These are phyloP conservation scores for Squalus acanthias DNA, from an alignment of 2,797 vertebrate species.

Conservation along the genomic window DNA sequence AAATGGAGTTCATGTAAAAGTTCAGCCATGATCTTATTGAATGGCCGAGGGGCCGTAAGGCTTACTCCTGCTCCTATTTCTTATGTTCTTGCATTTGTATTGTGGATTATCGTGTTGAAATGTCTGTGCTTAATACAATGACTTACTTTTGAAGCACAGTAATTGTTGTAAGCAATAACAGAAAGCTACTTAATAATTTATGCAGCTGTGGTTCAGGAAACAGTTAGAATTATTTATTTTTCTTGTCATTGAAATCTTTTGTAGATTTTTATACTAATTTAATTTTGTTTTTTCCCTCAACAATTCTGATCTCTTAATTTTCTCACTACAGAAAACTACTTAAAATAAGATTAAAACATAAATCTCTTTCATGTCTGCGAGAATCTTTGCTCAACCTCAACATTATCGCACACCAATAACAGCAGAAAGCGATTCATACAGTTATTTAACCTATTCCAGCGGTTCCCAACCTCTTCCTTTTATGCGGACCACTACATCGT, in stretches of 20 bases:
- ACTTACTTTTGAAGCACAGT: no score
- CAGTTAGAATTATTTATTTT: not conserved
- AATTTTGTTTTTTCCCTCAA: no score
- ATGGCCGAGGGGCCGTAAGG: no score
- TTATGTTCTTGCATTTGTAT: no score
- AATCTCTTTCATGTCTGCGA: not conserved
- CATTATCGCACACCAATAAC: not conserved
- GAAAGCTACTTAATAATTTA: not conserved
- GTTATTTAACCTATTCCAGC: no score
- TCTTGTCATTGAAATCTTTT: not conserved
- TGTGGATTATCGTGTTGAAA: no score
- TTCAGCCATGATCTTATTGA: not conserved
- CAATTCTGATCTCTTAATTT: not conserved
- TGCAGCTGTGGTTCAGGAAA: not conserved
- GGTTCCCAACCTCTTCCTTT: no score
- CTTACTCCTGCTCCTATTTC: no score
- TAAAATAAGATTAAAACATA: not conserved
- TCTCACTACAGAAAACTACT: not conserved
- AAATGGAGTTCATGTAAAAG: not conserved
- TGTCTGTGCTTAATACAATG: no score
- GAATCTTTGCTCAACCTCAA: not conserved
- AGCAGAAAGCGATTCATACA: not conserved
- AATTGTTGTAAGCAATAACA: not conserved
- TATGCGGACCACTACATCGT: no score
- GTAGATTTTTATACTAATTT: not conserved